Evolutionary conservation across 2,113 vertebrate species (phyloP).

Genomic region (Erythrolamprus reginae): DNA sequence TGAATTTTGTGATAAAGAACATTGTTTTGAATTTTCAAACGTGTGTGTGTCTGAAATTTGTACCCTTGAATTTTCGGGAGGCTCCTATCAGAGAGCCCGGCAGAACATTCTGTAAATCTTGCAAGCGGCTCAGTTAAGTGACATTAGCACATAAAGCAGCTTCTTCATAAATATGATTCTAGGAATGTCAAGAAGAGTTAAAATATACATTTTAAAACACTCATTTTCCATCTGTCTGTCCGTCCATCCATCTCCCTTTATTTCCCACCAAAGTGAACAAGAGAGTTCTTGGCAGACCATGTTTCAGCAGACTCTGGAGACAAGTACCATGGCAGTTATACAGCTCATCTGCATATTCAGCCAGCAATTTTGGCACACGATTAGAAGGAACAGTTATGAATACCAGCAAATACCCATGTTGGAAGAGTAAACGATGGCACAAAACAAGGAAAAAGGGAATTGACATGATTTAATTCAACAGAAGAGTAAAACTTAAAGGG

Average conservation of each 20-base stretch:
- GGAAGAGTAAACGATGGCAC: slow-evolving; percentile 22
- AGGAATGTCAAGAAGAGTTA: too few relatives aligned
- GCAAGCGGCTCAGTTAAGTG: too few relatives aligned
- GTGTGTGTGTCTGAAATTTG: too few relatives aligned
- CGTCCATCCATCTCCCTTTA: slow-evolving; percentile 2
- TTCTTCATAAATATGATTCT: too few relatives aligned
- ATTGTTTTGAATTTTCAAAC: too few relatives aligned
- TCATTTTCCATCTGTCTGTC: slow-evolving; percentile 9
- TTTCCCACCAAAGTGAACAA: slow-evolving; percentile 47
- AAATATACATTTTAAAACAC: slow-evolving; percentile 28
- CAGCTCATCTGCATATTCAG: slow-evolving; percentile 54
- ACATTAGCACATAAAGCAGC: too few relatives aligned
- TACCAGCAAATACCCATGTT: slow-evolving; percentile 27
- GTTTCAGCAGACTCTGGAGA: slow-evolving; percentile 50
- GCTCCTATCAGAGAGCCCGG: too few relatives aligned
- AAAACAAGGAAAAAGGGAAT: slow-evolving; percentile 14
- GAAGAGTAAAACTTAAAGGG: slow-evolving; percentile 19
- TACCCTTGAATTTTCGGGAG: too few relatives aligned
- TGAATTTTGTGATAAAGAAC: too few relatives aligned
- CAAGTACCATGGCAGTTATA: slow-evolving; percentile 52
- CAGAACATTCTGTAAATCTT: too few relatives aligned
- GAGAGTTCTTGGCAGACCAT: slow-evolving; percentile 49
- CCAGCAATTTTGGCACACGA: slow-evolving; percentile 47
- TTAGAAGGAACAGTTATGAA: slow-evolving; percentile 39
- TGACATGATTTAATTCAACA: slow-evolving; percentile 40